Evolutionary conservation across 2,888 invertebrate species (phyloP).

Genomic region (Cephus spinipes): DNA sequence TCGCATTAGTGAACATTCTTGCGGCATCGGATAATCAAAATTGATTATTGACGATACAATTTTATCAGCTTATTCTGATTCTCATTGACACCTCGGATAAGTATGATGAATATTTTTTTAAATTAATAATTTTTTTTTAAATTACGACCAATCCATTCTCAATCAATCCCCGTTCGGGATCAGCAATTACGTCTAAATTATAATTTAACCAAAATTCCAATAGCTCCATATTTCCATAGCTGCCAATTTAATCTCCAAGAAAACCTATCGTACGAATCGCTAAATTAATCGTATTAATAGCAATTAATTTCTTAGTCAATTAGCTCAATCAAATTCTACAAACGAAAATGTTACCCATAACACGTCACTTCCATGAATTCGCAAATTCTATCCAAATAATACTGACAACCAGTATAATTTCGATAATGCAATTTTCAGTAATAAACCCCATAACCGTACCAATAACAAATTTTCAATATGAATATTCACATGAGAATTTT

Average conservation of each 20-base stretch:
- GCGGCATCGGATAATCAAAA: neutral
- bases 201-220: neutral
- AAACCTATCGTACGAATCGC: too few relatives aligned
- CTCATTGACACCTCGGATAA: neutral
- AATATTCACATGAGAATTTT: neutral
- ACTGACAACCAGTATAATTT: too few relatives aligned
- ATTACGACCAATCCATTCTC: neutral
- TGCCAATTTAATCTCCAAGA: neutral
- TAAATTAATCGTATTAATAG: too few relatives aligned
- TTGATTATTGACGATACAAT: neutral
- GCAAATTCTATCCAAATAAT: too few relatives aligned
- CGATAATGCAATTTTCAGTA: neutral
- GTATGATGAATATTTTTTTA: neutral
- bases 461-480: neutral
- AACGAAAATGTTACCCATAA: too few relatives aligned
- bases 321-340: too few relatives aligned
- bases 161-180: neutral
- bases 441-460: neutral
- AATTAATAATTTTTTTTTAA: neutral
- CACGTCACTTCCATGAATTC: too few relatives aligned
- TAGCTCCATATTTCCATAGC: too few relatives aligned
- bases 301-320: too few relatives aligned
- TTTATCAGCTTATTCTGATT: neutral
- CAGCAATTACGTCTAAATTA: neutral
- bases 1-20: neutral